Evolutionary conservation across 2,888 invertebrate species (phyloP).

Genomic region (Drosophila pegasa): DNA sequence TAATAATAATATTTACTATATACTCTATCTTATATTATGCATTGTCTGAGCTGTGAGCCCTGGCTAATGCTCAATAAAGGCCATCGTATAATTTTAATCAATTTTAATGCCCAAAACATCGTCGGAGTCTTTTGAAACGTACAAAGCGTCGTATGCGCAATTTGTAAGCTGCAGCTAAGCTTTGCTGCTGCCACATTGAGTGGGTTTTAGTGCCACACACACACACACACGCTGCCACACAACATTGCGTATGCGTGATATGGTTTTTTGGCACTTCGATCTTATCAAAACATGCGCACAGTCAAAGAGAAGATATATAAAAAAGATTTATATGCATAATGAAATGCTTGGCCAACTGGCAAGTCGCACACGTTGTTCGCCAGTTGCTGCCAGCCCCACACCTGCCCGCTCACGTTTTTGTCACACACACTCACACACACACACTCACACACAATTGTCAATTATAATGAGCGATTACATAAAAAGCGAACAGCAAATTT

Average conservation of each 20-base stretch:
- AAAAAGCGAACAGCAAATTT: slow-evolving; percentile 53
- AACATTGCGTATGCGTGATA: slow-evolving; percentile 67
- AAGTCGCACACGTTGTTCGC: slow-evolving; percentile 40
- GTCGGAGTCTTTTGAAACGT: neutral
- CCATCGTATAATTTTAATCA: neutral
- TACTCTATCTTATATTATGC: too few species aligned
- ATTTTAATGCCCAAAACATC: neutral
- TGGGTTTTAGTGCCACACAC: neutral
- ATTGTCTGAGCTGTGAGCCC: too few species aligned
- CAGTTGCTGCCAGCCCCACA: slow-evolving; percentile 2
- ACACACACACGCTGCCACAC: slow-evolving; percentile 1
- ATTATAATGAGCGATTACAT: slow-evolving; percentile 78
- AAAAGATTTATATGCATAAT: slow-evolving; percentile 38
- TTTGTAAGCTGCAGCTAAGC: neutral
- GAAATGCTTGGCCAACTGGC: slow-evolving; percentile 35
- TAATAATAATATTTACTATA: neutral
- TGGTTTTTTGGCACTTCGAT: slow-evolving; percentile 53
- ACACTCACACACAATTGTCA: slow-evolving; percentile 67
- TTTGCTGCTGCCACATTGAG: neutral
- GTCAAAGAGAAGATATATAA: slow-evolving; percentile 16
- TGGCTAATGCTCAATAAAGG: neutral
- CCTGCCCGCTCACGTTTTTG: slow-evolving; percentile 52
- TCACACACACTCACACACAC: neutral
- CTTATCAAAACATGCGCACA: slow-evolving; percentile 55
- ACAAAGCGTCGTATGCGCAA: slow-evolving; percentile 26